Evolutionary conservation across 1,140 invertebrate species (phyloP).

Genomic region (Andrena cerasifolii): DNA sequence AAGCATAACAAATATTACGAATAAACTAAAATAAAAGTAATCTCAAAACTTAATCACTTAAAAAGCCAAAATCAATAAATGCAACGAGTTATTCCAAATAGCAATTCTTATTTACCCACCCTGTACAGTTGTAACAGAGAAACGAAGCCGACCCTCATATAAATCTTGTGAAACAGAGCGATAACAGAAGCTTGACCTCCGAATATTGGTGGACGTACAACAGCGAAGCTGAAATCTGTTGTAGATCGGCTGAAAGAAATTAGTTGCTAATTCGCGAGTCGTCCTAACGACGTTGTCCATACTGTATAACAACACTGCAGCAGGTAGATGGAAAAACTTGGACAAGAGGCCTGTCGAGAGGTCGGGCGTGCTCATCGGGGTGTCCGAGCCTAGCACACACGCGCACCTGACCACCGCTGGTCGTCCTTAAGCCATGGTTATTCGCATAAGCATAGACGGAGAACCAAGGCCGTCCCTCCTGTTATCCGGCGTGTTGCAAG

Average conservation of each 20-base stretch:
- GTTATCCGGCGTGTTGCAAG: neutral
- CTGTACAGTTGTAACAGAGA: too few species aligned
- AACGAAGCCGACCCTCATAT: too few species aligned
- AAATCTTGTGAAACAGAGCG: too few species aligned
- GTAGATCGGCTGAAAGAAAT: neutral
- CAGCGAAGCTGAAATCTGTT: neutral
- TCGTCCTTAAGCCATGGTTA: constrained; percentile 11
- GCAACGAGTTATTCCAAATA: too few species aligned
- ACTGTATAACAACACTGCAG: constrained; percentile 2
- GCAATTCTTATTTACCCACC: too few species aligned
- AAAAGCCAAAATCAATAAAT: too few species aligned
- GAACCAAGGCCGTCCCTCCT: neutral
- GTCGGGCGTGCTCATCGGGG: constrained; percentile 25
- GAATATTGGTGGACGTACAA: neutral
- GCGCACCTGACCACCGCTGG: constrained; percentile 27
- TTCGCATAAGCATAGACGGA: neutral
- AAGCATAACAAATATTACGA: too few species aligned
- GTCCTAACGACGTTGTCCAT: neutral
- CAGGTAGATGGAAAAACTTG: constrained; percentile 23
- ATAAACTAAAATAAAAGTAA: too few species aligned
- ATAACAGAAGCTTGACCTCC: too few species aligned
- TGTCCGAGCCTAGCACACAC: neutral
- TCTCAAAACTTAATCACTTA: too few species aligned
- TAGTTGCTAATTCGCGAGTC: constrained; percentile 22
- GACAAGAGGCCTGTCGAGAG: constrained; percentile 2